Evolutionary conservation across 2,888 invertebrate genomes (phyloP).

Genomic region (Phalera bucephala): DNA sequence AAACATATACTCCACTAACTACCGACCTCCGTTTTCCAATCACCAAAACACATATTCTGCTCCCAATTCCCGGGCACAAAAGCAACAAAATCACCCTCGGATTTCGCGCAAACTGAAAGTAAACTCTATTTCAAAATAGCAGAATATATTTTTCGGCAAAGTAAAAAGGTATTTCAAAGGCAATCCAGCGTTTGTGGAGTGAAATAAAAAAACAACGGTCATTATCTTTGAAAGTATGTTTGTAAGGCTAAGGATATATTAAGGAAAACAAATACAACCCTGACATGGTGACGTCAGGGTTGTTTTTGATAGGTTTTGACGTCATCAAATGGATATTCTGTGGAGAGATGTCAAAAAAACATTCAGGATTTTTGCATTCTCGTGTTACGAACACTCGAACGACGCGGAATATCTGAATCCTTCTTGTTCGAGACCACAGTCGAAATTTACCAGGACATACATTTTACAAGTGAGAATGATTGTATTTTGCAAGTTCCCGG

Average conservation of each 20-base stretch:
- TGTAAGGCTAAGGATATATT: not conserved
- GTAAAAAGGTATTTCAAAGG: constrained; percentile 8
- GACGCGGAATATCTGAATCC: too few relatives aligned
- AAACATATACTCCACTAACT: not conserved
- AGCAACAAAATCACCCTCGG: constrained; percentile 4
- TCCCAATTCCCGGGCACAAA: constrained; percentile 13
- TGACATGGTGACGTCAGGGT: too few relatives aligned
- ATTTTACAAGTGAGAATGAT: too few relatives aligned
- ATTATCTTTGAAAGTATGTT: constrained; percentile 20
- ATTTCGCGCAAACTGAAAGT: constrained; percentile 3
- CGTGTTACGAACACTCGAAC: too few relatives aligned
- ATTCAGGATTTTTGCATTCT: too few relatives aligned
- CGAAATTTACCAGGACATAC: too few relatives aligned
- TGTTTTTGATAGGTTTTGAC: too few relatives aligned
- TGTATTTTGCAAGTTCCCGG: too few relatives aligned
- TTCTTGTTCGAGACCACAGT: too few relatives aligned
- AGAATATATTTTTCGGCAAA: constrained; percentile 9
- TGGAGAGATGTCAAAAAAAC: too few relatives aligned
- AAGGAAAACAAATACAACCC: too few relatives aligned
- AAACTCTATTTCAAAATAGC: constrained; percentile 11
- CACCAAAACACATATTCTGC: not conserved
- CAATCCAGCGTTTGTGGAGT: constrained; percentile 9
- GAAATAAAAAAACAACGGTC: constrained; percentile 23
- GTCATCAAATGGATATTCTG: too few relatives aligned
- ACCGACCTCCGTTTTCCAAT: not conserved